Evolutionary conservation across 2,888 invertebrate genomes (phyloP).

Genomic region (Piscicola geometra): DNA sequence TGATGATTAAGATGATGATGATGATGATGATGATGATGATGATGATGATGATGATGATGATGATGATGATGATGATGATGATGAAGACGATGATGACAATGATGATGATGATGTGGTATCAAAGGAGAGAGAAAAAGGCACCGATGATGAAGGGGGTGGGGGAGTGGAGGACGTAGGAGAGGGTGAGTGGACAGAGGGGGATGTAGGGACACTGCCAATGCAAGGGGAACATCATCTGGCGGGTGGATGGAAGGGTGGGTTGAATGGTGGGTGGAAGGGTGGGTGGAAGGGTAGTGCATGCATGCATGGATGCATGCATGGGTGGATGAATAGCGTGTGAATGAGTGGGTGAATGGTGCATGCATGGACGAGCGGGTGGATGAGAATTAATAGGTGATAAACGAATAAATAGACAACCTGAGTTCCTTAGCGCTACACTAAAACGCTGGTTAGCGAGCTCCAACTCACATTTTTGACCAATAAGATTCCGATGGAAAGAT

Average conservation of each 20-base stretch:
- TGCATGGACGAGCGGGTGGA: slow-evolving; percentile 94
- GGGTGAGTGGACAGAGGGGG: slow-evolving; percentile 89
- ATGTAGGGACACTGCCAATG: slow-evolving; percentile 99
- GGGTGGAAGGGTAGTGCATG: not conserved
- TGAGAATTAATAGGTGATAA: slow-evolving; percentile 84
- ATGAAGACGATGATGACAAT: slow-evolving; percentile 12
- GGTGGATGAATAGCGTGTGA: too few species aligned
- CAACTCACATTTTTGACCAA: too few species aligned
- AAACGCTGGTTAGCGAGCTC: too few species aligned
- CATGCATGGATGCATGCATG: slow-evolving; percentile 75
- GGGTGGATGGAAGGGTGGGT: not conserved
- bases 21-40: slow-evolving; percentile 24
- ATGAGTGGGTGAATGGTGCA: too few species aligned
- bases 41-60: slow-evolving; percentile 16
- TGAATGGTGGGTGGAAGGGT: not conserved
- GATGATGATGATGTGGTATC: slow-evolving; percentile 16
- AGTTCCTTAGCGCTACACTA: too few species aligned
- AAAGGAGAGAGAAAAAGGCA: slow-evolving; percentile 44
- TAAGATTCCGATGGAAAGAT: too few species aligned
- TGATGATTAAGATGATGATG: slow-evolving; percentile 19
- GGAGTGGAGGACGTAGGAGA: slow-evolving; percentile 92
- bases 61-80: slow-evolving; percentile 7
- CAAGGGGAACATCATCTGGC: slow-evolving; percentile 83
- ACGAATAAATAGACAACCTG: too few species aligned
- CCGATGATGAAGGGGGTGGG: slow-evolving; percentile 92